Percentiles rank a stretch among this genome's conserved stretches.
Evolutionary conservation across 2,888 invertebrate species (phyloP).

Genomic region (Artemia sp.): DNA sequence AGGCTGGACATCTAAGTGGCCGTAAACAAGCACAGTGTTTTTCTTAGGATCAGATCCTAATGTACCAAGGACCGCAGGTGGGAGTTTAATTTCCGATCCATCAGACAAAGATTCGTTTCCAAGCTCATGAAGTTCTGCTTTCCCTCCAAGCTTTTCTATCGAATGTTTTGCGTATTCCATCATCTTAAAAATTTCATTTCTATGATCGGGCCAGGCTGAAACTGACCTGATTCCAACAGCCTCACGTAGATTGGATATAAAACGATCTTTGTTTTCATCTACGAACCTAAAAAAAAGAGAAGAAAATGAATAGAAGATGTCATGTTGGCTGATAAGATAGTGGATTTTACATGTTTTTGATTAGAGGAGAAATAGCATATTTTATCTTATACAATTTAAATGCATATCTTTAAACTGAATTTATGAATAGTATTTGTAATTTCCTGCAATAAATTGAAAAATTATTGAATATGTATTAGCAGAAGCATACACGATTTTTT

Average conservation of each 20-base stretch:
- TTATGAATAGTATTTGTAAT: too few species aligned
- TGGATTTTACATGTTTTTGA: too few species aligned
- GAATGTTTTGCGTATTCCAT: conserved; percentile 58
- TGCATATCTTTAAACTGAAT: too few species aligned
- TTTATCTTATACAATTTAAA: too few species aligned
- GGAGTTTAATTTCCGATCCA: conserved; percentile 54
- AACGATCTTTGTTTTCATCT: conserved; percentile 54
- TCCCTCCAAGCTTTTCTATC: conserved; percentile 50
- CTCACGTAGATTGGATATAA: conserved; percentile 58
- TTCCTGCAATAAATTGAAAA: too few species aligned
- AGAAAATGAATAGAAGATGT: too few species aligned
- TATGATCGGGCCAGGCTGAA: conserved; percentile 69
- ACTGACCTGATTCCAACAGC: conserved; percentile 86
- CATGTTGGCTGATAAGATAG: too few species aligned
- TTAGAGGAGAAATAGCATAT: too few species aligned
- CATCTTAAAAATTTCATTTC: conserved; percentile 67
- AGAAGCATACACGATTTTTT: too few species aligned
- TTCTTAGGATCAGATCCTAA: conserved; percentile 66
- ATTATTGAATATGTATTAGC: too few species aligned
- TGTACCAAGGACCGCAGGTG: conserved; percentile 63
- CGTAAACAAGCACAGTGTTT: conserved; percentile 85
- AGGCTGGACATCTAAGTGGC: conserved; percentile 96
- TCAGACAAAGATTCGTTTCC: conserved; percentile 49
- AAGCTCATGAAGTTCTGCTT: conserved; percentile 51
- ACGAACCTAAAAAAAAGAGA: conserved; percentile 43